A percentile compares a stretch with the other conserved stretches of the same genome.
These are phyloP conservation scores for Pangasius djambal DNA, from an alignment of 2,797 vertebrate species.

Conservation along the genomic window DNA sequence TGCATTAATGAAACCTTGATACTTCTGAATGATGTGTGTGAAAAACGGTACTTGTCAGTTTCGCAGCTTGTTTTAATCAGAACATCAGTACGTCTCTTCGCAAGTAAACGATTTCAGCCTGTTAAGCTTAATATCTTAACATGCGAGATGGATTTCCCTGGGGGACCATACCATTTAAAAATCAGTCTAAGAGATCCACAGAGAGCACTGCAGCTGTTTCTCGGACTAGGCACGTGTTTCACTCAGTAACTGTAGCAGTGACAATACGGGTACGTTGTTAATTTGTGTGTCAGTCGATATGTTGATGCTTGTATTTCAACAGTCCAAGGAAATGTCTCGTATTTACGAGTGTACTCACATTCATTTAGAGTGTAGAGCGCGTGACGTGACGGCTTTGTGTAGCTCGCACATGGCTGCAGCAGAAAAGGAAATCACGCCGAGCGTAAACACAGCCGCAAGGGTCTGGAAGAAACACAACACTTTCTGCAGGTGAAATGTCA, in stretches of 20 bases:
- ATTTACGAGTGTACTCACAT: conserved; percentile 53
- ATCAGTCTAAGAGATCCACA: conserved; percentile 32
- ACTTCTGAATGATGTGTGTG: conserved; percentile 18
- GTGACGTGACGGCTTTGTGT: background rate
- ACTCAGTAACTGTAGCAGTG: conserved; percentile 50
- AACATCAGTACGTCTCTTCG: background rate
- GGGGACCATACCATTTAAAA: conserved; percentile 57
- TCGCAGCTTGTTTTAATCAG: conserved; percentile 6
- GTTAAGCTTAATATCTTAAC: conserved; percentile 52
- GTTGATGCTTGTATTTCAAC: conserved; percentile 57
- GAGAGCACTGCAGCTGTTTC: conserved; percentile 62
- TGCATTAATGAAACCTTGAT: conserved; percentile 29
- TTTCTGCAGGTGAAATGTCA: conserved; percentile 33
- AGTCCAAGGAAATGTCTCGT: conserved; percentile 33
- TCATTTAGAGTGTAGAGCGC: conserved; percentile 23
- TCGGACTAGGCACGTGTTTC: conserved; percentile 21
- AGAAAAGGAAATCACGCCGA: conserved; percentile 20
- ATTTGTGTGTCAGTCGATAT: conserved; percentile 56
- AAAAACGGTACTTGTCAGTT: background rate
- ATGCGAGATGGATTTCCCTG: conserved; percentile 53
- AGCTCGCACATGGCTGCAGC: background rate
- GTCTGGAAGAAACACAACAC: conserved; percentile 6
- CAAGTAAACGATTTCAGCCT: conserved; percentile 4
- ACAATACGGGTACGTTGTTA: conserved; percentile 56
- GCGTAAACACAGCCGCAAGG: conserved; percentile 33